phyloP scores from a whole-genome alignment of 2,113 vertebrate species.

The Alligator sinensis region DNA sequence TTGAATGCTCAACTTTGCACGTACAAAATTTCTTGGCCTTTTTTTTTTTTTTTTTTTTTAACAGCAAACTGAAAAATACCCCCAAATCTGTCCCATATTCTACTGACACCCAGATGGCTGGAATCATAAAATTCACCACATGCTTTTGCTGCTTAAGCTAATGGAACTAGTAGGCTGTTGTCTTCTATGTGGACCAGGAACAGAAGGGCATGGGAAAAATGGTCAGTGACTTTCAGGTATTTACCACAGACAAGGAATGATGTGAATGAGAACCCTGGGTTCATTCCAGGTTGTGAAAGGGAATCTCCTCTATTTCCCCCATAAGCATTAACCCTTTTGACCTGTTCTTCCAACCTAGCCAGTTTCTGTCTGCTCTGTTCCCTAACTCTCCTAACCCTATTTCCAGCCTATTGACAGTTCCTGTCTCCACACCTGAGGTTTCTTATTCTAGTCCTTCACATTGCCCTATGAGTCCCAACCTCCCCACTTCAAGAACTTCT shows the following conservation, averaged over 20 bases:
- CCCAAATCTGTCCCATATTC: not conserved
- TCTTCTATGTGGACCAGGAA: not conserved
- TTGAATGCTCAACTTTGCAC: not conserved
- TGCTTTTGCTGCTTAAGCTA: not conserved
- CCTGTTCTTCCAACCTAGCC: not conserved
- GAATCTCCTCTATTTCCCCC: not conserved
- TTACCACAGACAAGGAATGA: not conserved
- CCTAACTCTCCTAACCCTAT: not conserved
- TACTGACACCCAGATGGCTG: not conserved
- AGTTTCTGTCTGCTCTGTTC: not conserved
- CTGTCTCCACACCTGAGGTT: not conserved
- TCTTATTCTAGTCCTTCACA: not conserved
- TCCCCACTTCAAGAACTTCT: too few relatives aligned
- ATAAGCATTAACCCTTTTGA: not conserved
- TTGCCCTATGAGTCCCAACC: not conserved
- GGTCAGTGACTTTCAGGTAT: not conserved
- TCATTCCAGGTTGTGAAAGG: not conserved
- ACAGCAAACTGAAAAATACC: not conserved
- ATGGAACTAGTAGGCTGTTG: not conserved
- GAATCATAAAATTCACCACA: not conserved
- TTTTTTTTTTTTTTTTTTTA: not conserved
- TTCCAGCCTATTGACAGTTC: not conserved
- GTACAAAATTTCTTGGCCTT: not conserved
- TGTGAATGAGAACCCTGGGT: not conserved
- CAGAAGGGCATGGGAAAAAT: not conserved